Conservation (phyloP, 2,113 vertebrate genomes). For the Tenebrosternarchus preto region DNA sequence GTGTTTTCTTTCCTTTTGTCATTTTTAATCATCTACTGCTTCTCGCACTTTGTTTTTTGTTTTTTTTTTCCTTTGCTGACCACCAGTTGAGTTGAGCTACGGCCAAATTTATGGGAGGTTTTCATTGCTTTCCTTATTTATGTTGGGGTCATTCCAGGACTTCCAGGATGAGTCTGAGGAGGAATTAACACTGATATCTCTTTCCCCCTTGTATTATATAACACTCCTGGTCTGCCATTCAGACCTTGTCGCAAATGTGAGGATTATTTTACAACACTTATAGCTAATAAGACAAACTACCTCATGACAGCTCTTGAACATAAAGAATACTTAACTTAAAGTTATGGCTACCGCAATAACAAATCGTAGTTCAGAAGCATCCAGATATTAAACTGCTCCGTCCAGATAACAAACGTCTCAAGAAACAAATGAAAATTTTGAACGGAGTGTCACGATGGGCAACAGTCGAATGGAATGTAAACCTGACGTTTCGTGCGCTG, state of each 20-base stretch:
- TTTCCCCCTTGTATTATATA: conserved; percentile 35
- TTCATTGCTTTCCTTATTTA: conserved; percentile 68
- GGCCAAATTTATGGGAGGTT: conserved; percentile 67
- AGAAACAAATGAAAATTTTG: conserved; percentile 29
- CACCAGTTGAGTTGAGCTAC: conserved; percentile 70
- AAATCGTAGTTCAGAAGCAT: not conserved
- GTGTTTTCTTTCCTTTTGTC: conserved; percentile 65
- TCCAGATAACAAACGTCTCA: conserved; percentile 16
- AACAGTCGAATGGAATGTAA: conserved; percentile 58
- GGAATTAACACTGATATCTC: conserved; percentile 66
- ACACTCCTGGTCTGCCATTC: not conserved
- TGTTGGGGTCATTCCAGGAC: conserved; percentile 66
- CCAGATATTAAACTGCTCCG: conserved; percentile 1
- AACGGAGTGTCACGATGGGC: conserved; percentile 47
- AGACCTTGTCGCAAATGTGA: not conserved
- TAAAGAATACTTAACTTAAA: not conserved
- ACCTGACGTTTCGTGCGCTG: conserved; percentile 44
- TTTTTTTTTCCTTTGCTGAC: conserved; percentile 57
- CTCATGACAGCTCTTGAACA: not conserved
- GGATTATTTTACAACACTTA: not conserved
- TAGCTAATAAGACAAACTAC: not conserved
- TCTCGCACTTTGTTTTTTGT: conserved; percentile 40
- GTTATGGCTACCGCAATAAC: not conserved
- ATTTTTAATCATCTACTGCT: conserved; percentile 45
- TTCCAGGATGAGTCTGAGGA: conserved; percentile 62